Evolutionary conservation across 2,797 vertebrate genomes (phyloP).

Genomic region (Gallinago stenura): DNA sequence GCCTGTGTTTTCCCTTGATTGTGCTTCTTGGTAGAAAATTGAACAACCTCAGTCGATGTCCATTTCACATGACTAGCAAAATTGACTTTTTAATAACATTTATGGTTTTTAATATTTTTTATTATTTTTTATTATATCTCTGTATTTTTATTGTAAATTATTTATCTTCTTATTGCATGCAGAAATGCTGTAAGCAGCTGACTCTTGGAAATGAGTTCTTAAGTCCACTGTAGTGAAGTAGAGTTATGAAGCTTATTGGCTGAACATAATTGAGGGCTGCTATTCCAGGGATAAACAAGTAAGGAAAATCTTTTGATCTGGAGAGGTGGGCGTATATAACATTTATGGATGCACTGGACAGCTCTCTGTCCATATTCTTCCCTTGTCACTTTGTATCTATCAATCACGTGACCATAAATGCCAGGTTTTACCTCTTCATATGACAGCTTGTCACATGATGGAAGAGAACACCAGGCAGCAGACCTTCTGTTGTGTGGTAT

Average conservation of each 20-base stretch:
- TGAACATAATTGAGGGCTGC: not conserved
- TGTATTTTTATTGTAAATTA: not conserved
- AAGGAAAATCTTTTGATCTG: not conserved
- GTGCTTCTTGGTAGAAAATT: not conserved
- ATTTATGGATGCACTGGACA: not conserved
- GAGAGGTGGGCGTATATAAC: not conserved
- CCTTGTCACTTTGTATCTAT: not conserved
- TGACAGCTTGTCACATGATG: not conserved
- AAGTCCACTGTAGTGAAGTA: not conserved
- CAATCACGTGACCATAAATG: rapidly evolving
- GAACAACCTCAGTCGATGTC: not conserved
- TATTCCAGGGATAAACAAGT: not conserved
- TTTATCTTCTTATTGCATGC: not conserved
- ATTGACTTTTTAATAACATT: not conserved
- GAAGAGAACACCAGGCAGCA: not conserved
- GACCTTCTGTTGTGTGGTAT: rapidly evolving
- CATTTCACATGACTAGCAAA: not conserved
- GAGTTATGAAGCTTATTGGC: not conserved
- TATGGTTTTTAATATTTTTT: not conserved
- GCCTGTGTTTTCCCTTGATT: not conserved
- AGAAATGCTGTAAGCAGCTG: not conserved
- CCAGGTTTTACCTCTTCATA: not conserved
- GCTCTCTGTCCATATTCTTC: not conserved
- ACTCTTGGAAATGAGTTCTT: not conserved
- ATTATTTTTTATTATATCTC: not conserved